phyloP scores from a whole-genome alignment of 2,888 invertebrate genomes.

The Griposia aprilina region DNA sequence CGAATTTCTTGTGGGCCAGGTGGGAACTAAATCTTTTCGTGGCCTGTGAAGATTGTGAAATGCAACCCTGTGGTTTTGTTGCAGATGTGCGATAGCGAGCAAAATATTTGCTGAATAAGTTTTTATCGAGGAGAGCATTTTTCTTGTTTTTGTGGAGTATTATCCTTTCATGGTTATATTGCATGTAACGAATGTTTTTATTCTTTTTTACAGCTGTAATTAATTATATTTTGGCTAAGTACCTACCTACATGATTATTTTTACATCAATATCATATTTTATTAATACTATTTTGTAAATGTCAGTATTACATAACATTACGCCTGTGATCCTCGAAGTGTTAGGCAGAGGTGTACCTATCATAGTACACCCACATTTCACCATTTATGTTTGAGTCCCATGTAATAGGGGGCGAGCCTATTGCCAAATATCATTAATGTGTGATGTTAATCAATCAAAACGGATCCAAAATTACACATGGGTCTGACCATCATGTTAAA shows the following conservation, averaged over 20 bases:
- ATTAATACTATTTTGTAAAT: not conserved
- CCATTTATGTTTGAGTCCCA: no score
- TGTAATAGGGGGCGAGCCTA: no score
- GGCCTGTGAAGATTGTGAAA: constrained; percentile 36
- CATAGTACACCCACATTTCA: no score
- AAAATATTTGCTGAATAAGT: not conserved
- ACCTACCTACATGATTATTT: not conserved
- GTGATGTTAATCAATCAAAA: not conserved
- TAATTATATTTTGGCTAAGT: not conserved
- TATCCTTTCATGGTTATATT: no score
- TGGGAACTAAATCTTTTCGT: constrained; percentile 49
- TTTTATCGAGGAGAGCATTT: not conserved
- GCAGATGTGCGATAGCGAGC: constrained; percentile 14
- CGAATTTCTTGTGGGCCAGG: constrained; percentile 59
- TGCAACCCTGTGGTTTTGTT: constrained; percentile 26
- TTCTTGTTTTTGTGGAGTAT: no score
- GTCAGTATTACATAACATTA: no score
- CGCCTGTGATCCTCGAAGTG: no score
- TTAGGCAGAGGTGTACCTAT: no score
- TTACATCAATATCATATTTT: not conserved
- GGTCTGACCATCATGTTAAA: not conserved
- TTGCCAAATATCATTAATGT: not conserved
- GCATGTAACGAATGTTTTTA: no score
- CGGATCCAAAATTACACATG: not conserved
- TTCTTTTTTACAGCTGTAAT: no score